These are phyloP conservation scores for Sander lucioperca DNA, from an alignment of 2,113 vertebrate genomes.

Conservation along the genomic window DNA sequence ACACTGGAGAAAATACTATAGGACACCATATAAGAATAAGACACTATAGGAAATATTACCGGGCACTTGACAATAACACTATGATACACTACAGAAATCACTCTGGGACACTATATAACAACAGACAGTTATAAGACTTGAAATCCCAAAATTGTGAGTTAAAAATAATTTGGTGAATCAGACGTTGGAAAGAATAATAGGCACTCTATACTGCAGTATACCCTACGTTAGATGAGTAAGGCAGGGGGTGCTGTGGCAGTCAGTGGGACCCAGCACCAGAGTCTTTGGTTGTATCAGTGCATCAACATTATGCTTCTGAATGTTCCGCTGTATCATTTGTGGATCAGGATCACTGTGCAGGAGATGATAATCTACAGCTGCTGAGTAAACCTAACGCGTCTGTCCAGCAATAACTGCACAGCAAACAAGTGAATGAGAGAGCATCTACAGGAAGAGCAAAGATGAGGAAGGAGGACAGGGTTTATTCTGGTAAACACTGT, in stretches of 20 bases:
- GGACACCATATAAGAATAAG: not conserved
- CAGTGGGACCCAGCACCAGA: not conserved
- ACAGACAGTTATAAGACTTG: not conserved
- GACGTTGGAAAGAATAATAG: not conserved
- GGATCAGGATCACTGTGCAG: not conserved
- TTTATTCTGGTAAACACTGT: conserved; percentile 63
- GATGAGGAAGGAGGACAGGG: conserved; percentile 29
- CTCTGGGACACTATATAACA: too few relatives aligned
- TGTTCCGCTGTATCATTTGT: not conserved
- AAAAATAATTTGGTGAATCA: not conserved
- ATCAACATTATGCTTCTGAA: not conserved
- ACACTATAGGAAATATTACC: too few relatives aligned
- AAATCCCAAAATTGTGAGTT: not conserved
- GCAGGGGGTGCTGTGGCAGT: not conserved
- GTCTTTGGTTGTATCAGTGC: not conserved
- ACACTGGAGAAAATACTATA: too few relatives aligned
- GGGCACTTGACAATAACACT: too few relatives aligned
- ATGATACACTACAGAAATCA: not conserved
- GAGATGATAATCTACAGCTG: conserved; percentile 6
- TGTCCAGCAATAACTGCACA: conserved; percentile 3
- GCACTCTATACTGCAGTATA: not conserved
- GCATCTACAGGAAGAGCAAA: conserved; percentile 14
- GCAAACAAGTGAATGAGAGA: conserved; percentile 7
- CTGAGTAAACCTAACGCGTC: conserved; percentile 29
- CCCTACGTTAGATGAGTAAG: not conserved